Evolutionary conservation across 2,113 vertebrate genomes (phyloP).

Genomic region (Hucho hucho): DNA sequence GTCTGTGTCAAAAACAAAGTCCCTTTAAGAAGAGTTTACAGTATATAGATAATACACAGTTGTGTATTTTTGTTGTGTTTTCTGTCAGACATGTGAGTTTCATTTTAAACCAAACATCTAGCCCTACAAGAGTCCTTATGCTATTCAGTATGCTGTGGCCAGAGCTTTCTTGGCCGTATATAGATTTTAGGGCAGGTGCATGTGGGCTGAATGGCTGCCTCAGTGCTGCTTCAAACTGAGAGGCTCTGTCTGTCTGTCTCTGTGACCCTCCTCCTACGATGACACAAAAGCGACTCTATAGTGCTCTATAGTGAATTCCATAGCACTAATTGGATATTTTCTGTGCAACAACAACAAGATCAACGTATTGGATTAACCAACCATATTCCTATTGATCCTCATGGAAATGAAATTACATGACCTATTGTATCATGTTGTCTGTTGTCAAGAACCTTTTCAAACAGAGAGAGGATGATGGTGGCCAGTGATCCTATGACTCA

Average conservation of each 20-base stretch:
- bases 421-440: background rate
- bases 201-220: constrained; percentile 50
- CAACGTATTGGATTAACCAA: background rate
- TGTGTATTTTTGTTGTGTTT: background rate
- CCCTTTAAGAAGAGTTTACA: no score
- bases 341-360: background rate
- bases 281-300: constrained; percentile 62
- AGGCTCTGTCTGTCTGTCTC: constrained; percentile 55
- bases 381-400: background rate
- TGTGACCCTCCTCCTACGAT: constrained; percentile 27
- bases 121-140: no score
- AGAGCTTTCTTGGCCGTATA: background rate
- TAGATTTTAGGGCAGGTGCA: constrained; percentile 54
- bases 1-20: no score
- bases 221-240: constrained; percentile 49
- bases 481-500: no score
- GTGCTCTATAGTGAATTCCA: constrained; percentile 61
- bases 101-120: no score
- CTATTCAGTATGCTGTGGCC: background rate
- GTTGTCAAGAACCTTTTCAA: no score
- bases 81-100: background rate
- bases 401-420: background rate
- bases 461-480: no score
- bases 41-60: no score
- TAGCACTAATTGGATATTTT: constrained; percentile 46